A percentile compares a stretch with the other conserved stretches of the same genome.
phyloP scores from a whole-genome alignment of 2,113 vertebrate species.

The Romanogobio albipinnatus region DNA sequence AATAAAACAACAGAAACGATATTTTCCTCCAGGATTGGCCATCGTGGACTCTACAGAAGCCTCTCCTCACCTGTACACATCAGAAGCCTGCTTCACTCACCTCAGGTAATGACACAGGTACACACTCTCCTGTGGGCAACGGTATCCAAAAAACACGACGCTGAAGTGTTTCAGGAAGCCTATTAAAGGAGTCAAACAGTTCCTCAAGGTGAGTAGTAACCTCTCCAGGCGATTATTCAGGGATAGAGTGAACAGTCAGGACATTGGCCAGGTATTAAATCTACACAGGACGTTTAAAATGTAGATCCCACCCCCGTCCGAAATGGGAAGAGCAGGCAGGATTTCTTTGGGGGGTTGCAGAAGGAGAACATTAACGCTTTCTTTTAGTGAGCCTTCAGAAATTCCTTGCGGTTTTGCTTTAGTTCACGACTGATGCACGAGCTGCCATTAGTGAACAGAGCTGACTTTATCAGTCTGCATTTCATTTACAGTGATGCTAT shows the following conservation, averaged over 20 bases:
- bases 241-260: constrained; percentile 60
- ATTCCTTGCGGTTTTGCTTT: constrained; percentile 23
- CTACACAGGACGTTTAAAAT: constrained; percentile 51
- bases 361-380: constrained; percentile 34
- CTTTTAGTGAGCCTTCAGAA: constrained; percentile 13
- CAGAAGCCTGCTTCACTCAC: constrained; percentile 71
- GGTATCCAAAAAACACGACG: constrained; percentile 37
- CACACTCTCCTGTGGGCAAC: background rate
- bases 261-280: constrained; percentile 64
- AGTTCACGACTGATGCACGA: constrained; percentile 12
- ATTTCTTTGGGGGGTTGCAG: constrained; percentile 24
- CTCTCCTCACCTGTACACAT: constrained; percentile 50
- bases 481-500: background rate
- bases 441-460: background rate
- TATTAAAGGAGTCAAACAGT: constrained; percentile 14
- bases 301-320: constrained; percentile 66
- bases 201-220: background rate
- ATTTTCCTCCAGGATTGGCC: constrained; percentile 26
- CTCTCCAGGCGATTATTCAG: constrained; percentile 28
- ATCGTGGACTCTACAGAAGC: background rate
- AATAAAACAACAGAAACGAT: background rate
- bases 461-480: background rate
- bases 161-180: background rate
- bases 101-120: constrained; percentile 73
- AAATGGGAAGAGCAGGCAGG: constrained; percentile 59